Percentiles rank a stretch among this genome's conserved stretches.
Conservation (phyloP, 2,888 invertebrate genomes). For the Spodoptera picta region DNA sequence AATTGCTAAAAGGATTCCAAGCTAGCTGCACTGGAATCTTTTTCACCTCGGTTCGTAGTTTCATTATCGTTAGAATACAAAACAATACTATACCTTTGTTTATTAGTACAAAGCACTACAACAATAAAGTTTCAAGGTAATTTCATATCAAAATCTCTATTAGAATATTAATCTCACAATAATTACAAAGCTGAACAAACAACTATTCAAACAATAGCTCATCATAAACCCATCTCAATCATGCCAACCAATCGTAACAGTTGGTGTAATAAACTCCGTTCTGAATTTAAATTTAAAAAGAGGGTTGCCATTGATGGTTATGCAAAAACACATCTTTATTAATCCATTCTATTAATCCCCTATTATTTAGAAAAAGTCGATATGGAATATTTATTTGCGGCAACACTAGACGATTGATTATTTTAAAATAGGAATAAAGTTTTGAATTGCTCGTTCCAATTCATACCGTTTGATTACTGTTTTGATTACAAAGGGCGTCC, state of each 20-base stretch:
- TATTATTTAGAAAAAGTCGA: conserved; percentile 63
- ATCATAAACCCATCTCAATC: conserved; percentile 39
- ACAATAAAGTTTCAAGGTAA: too few relatives aligned
- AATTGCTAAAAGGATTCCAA: conserved; percentile 20
- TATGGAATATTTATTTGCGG: conserved; percentile 54
- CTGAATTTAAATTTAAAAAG: conserved; percentile 47
- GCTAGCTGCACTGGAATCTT: neutral
- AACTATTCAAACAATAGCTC: conserved; percentile 45
- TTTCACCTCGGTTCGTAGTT: neutral
- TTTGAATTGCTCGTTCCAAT: conserved; percentile 74
- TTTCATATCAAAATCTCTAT: neutral
- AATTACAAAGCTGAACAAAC: conserved; percentile 20
- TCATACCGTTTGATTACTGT: conserved; percentile 83
- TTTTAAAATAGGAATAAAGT: conserved; percentile 83
- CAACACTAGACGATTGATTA: conserved; percentile 63
- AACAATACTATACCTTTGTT: too few relatives aligned
- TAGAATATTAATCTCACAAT: neutral
- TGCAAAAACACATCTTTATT: conserved; percentile 57
- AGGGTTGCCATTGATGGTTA: conserved; percentile 51
- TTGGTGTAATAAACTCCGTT: conserved; percentile 51
- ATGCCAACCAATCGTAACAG: conserved; percentile 34
- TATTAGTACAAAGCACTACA: too few relatives aligned
- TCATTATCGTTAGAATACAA: conserved; percentile 23
- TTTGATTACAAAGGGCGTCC: conserved; percentile 81
- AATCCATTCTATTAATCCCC: conserved; percentile 64